phyloP scores from a whole-genome alignment of 2,888 invertebrate genomes.

The Venustoraphidia nigricollis region DNA sequence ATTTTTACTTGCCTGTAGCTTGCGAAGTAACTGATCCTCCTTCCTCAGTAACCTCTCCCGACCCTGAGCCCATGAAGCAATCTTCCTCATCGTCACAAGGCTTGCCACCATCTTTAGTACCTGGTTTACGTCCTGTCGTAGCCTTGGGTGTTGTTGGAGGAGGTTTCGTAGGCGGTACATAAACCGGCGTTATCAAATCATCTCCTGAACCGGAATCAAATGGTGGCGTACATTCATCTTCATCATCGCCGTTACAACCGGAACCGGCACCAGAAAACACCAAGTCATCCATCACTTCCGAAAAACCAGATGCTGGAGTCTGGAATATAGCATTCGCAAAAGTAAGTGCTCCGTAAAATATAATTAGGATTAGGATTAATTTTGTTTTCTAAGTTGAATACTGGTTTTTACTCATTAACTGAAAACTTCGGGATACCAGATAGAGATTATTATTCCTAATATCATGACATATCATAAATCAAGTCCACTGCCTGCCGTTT shows the following conservation, averaged over 20 bases:
- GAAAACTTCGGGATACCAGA: too few species aligned
- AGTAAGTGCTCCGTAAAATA: too few species aligned
- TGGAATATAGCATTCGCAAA: conserved; percentile 22
- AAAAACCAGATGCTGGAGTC: conserved; percentile 74
- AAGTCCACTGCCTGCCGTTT: too few species aligned
- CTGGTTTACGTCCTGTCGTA: neutral
- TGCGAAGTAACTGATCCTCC: conserved; percentile 36
- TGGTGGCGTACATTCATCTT: conserved; percentile 73
- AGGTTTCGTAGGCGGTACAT: conserved; percentile 66
- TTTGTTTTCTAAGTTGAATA: too few species aligned
- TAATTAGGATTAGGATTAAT: too few species aligned
- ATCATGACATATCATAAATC: too few species aligned
- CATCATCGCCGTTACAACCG: conserved; percentile 79
- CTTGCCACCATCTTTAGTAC: neutral
- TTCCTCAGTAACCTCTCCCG: conserved; percentile 57
- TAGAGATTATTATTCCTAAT: too few species aligned
- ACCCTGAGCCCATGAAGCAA: conserved; percentile 68
- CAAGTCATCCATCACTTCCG: conserved; percentile 69
- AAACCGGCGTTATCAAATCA: conserved; percentile 85
- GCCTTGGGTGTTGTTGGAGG: conserved; percentile 34
- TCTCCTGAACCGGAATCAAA: conserved; percentile 70
- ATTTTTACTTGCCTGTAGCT: conserved; percentile 29
- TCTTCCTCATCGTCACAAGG: conserved; percentile 61
- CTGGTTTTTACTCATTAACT: too few species aligned
- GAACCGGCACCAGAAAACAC: conserved; percentile 87